These are phyloP conservation scores for Anas platyrhynchos DNA, from an alignment of 2,113 vertebrate species.

Conservation along the genomic window DNA sequence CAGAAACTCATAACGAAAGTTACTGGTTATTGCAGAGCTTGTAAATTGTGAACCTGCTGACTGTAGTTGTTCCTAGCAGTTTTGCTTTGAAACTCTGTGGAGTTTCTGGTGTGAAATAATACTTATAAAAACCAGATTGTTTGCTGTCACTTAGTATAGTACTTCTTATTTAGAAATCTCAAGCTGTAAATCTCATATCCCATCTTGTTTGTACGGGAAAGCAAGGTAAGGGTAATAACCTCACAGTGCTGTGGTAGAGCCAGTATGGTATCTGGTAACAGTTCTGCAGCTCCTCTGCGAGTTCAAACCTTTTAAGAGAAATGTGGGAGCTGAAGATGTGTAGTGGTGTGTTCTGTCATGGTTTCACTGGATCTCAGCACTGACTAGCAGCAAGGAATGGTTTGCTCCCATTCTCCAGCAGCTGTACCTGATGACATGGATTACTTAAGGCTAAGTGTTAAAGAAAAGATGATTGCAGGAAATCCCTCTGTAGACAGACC, in stretches of 20 bases:
- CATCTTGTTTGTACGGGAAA: neutral
- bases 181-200: too few relatives aligned
- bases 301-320: neutral
- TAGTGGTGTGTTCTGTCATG: neutral
- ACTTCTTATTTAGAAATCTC: neutral
- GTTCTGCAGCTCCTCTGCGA: neutral
- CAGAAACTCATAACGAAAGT: neutral
- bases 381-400: neutral
- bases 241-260: neutral
- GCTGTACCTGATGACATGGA: neutral
- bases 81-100: neutral
- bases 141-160: neutral
- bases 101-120: neutral
- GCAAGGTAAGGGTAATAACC: neutral
- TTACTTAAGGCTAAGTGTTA: neutral
- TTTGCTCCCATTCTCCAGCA: neutral
- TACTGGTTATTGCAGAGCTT: neutral
- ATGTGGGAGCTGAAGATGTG: neutral
- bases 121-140: neutral
- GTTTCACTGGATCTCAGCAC: neutral
- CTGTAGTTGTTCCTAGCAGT: neutral
- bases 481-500: neutral
- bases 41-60: neutral
- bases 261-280: neutral
- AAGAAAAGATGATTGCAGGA: neutral